These are phyloP conservation scores for Scolanthus callimorphus DNA, from an alignment of 92 coral and sea anemone genomes.

Conservation along the genomic window DNA sequence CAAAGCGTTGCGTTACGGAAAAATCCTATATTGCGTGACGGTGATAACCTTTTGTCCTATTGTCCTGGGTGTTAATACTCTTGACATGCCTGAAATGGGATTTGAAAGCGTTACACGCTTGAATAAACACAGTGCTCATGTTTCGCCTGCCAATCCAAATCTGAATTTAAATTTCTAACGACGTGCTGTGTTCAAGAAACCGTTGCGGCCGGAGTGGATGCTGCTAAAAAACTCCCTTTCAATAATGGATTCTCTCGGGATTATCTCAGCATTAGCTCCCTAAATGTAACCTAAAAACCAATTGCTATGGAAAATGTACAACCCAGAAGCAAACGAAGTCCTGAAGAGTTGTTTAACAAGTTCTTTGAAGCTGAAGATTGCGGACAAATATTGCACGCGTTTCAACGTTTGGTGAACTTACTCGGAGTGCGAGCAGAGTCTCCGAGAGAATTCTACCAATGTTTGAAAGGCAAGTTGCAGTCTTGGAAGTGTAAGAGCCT, in stretches of 20 bases:
- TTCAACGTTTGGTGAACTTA: constrained; percentile 74
- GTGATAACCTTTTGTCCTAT: too few relatives aligned
- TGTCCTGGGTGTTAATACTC: too few relatives aligned
- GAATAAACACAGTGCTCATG: not conserved
- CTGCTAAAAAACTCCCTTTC: too few relatives aligned
- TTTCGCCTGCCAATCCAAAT: not conserved
- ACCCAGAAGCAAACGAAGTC: constrained; percentile 20
- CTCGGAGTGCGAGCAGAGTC: constrained; percentile 64
- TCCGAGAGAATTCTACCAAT: constrained; percentile 73
- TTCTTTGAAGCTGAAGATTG: constrained; percentile 83
- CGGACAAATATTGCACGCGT: constrained; percentile 70
- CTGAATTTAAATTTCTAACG: not conserved
- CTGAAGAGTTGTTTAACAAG: constrained; percentile 72
- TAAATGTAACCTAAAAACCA: too few relatives aligned
- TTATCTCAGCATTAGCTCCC: too few relatives aligned
- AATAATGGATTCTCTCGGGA: too few relatives aligned
- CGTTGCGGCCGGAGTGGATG: too few relatives aligned
- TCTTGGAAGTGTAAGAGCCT: constrained; percentile 92
- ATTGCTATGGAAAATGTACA: constrained; percentile 45
- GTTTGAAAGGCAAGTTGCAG: constrained; percentile 76
- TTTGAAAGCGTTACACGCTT: not conserved
- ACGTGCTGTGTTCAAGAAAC: not conserved
- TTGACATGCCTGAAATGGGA: too few relatives aligned
- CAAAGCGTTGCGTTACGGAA: too few relatives aligned
- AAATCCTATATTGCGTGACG: too few relatives aligned